Percentiles rank a stretch among this genome's conserved stretches.
Conservation (phyloP, 2,797 vertebrate genomes). For the Muscicapa comitata region DNA sequence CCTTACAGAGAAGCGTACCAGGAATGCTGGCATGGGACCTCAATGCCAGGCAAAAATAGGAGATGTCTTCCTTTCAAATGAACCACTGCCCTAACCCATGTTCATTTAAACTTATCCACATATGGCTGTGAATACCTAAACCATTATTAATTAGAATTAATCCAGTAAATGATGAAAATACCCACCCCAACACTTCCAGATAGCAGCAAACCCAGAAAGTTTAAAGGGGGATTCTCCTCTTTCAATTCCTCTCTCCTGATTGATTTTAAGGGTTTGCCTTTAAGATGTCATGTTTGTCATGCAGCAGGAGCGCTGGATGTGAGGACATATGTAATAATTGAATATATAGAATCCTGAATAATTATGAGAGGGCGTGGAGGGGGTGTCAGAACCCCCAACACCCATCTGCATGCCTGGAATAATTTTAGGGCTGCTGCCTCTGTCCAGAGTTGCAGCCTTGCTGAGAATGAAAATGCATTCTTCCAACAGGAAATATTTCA, state of each 20-base stretch:
- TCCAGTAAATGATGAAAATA: not conserved
- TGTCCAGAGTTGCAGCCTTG: slow-evolving; percentile 55
- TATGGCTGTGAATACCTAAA: not conserved
- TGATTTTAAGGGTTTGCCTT: not conserved
- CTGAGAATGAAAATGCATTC: not conserved
- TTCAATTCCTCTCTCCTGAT: not conserved
- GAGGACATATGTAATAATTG: not conserved
- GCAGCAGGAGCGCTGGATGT: not conserved
- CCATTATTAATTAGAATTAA: too few relatives aligned
- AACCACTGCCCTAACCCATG: not conserved
- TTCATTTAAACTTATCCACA: not conserved
- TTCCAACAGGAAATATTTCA: not conserved
- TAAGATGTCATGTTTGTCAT: not conserved
- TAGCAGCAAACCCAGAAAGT: not conserved
- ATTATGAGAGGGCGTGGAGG: not conserved
- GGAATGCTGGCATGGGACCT: not conserved
- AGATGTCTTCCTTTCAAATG: not conserved
- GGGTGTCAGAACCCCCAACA: not conserved
- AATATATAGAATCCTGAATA: not conserved
- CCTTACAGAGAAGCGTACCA: accelerated
- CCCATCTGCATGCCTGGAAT: not conserved
- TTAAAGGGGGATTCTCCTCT: not conserved
- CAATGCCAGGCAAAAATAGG: not conserved
- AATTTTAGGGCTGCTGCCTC: slow-evolving; percentile 38
- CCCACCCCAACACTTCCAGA: not conserved